Percentiles rank a stretch among this genome's conserved stretches.
phyloP scores from a whole-genome alignment of 1,140 invertebrate genomes.

The Orchestia grillus region DNA sequence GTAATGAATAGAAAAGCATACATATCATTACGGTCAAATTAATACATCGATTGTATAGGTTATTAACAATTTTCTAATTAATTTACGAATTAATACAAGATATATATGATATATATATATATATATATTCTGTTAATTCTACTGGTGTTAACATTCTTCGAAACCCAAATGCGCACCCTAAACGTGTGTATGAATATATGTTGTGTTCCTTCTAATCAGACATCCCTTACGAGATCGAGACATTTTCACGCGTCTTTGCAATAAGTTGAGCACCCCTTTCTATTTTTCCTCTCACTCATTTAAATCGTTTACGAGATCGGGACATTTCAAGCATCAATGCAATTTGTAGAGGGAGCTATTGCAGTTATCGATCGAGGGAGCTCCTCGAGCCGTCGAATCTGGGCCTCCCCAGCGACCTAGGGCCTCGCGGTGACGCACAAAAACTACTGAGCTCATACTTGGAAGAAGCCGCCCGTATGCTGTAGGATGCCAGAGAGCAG shows the following conservation, averaged over 20 bases:
- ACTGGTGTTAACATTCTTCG: too few species aligned
- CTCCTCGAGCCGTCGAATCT: background rate
- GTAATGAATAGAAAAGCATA: too few species aligned
- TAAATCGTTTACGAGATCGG: background rate
- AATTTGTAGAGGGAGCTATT: background rate
- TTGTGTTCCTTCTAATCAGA: background rate
- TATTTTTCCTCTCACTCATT: too few species aligned
- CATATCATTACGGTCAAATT: too few species aligned
- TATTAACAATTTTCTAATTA: too few species aligned
- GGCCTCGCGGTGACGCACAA: background rate
- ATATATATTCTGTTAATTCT: too few species aligned
- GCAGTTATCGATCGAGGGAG: background rate
- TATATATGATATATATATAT: too few species aligned
- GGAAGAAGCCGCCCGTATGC: constrained; percentile 45
- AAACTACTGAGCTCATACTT: constrained; percentile 31
- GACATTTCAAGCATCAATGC: background rate
- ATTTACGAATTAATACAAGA: too few species aligned
- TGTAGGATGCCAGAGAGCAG: constrained; percentile 49
- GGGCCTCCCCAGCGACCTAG: background rate
- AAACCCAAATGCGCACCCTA: too few species aligned
- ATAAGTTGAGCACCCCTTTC: too few species aligned
- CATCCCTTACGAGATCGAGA: background rate
- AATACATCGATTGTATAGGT: too few species aligned
- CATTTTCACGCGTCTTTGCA: too few species aligned
- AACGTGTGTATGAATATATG: background rate